A percentile compares a stretch with the other conserved stretches of the same genome.
phyloP scores from a whole-genome alignment of 2,797 vertebrate genomes.

The Phalloptychus januarius region DNA sequence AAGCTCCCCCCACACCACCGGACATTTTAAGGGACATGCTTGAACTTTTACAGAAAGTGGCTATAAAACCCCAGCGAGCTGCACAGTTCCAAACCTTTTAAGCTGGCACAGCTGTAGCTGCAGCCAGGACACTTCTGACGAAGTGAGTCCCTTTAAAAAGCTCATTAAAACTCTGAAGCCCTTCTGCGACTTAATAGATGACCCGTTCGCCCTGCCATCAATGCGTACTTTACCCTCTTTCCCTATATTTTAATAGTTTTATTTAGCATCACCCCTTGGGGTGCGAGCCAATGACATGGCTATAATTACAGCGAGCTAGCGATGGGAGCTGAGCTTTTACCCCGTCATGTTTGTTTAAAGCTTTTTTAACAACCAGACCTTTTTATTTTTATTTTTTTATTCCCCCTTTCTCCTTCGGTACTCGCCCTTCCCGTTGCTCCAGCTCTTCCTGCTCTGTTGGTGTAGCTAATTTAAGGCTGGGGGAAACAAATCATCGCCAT shows the following conservation, averaged over 20 bases:
- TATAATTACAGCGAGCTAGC: conserved; percentile 47
- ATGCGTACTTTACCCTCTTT: conserved; percentile 4
- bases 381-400: conserved; percentile 33
- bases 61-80: conserved; percentile 1
- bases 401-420: conserved; percentile 20
- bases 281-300: conserved; percentile 30
- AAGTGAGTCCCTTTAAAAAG: conserved; percentile 19
- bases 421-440: not conserved
- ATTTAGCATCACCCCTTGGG: conserved; percentile 32
- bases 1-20: not conserved
- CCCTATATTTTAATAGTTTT: conserved; percentile 33
- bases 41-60: not conserved
- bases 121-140: conserved; percentile 8
- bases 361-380: conserved; percentile 45
- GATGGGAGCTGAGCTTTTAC: conserved; percentile 44
- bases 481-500: conserved; percentile 53
- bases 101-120: conserved; percentile 9
- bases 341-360: conserved; percentile 56
- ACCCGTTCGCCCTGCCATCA: not conserved
- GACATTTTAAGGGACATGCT: not conserved
- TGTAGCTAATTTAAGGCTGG: conserved; percentile 45
- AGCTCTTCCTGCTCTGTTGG: conserved; percentile 18
- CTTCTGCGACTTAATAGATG: conserved; percentile 26
- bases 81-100: conserved; percentile 21
- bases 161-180: conserved; percentile 35